Base-by-base conservation (phyloP, 2,797 vertebrate genomes). In the Acanthurus tractus region DNA sequence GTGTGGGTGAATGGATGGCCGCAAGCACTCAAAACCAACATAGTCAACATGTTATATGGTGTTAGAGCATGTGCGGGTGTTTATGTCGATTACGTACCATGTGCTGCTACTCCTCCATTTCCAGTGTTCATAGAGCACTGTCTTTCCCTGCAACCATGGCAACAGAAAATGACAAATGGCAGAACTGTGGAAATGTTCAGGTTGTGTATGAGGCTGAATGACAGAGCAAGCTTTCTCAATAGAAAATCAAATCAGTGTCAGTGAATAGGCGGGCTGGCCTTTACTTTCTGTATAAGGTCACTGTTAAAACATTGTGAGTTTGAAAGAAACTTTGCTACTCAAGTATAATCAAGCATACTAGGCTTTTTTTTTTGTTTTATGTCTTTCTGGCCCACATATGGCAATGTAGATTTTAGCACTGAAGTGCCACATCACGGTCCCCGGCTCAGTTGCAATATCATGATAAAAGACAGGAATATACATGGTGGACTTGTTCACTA, bases 141-240 rank as follows among this genome's bases (percentile, higher is more conserved):
- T 93, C 88, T 88, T 90, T 87, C 74, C 83, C 74, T 82, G 92
- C 86, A 91, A 88, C 93, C 91, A 95, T 95, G 90, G 94, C 86
- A 94, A 95, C 93, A 83, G 85, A 80, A 84, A 78, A 85, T 85
- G 86, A 92, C 92, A 93, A 94, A 93, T 93, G 89, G 89, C 88
- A 91, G 87, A 81, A 86, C 70, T 86, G 85, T 85, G 65, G 78
- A 91, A 89, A 84, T 2, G 63, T 69, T 88, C 77, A 78, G 82
- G 67, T 87, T 88, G 73, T 82, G 72, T 81, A 74, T 63, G 59
- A 75, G 63, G 59, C 66, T 84, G 81, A 86, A 86, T 65, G 71
- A 76, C 62, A 69, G 59, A 72, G 63, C 63, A 38, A 74, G 82
- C 77, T 68, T 75, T 62, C 70, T 76, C 77, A 12, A 71, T 82